Evolutionary conservation across 2,888 invertebrate species (phyloP).

Genomic region (Phyllotreta striolata): DNA sequence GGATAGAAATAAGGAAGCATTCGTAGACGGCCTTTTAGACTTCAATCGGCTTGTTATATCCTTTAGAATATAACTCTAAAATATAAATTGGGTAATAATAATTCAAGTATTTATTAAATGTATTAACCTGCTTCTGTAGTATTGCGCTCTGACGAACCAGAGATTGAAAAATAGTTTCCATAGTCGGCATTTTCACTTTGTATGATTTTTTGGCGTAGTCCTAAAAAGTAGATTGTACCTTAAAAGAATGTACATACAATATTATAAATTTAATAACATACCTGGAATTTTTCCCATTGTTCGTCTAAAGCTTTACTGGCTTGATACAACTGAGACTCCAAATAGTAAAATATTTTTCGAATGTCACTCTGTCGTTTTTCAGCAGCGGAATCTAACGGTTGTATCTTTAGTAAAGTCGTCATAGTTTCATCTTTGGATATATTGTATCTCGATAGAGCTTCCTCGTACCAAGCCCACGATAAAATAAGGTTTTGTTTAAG

Average conservation of each 20-base stretch:
- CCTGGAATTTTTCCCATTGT: slow-evolving; percentile 75
- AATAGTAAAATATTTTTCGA: slow-evolving; percentile 73
- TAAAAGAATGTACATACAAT: neutral
- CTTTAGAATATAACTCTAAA: slow-evolving; percentile 55
- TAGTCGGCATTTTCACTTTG: slow-evolving; percentile 71
- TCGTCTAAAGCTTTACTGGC: slow-evolving; percentile 76
- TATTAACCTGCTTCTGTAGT: slow-evolving; percentile 64
- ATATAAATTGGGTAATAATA: slow-evolving; percentile 21
- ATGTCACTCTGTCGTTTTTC: slow-evolving; percentile 74
- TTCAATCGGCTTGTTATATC: slow-evolving; percentile 55
- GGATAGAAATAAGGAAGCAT: slow-evolving; percentile 60
- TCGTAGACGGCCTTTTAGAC: slow-evolving; percentile 60
- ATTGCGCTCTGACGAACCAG: slow-evolving; percentile 78
- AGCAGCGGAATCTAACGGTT: slow-evolving; percentile 71
- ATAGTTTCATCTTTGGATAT: slow-evolving; percentile 56
- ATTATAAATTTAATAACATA: slow-evolving; percentile 13
- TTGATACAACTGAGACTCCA: slow-evolving; percentile 78
- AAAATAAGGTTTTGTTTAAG: slow-evolving; percentile 66
- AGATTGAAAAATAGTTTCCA: slow-evolving; percentile 82
- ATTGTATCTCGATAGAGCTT: slow-evolving; percentile 64
- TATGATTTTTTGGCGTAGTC: slow-evolving; percentile 61
- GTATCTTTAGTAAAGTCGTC: slow-evolving; percentile 53
- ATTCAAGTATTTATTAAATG: neutral
- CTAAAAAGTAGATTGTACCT: slow-evolving; percentile 47
- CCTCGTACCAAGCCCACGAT: slow-evolving; percentile 67